Percentiles rank a stretch among this genome's conserved stretches.
phyloP scores from a whole-genome alignment of 2,113 vertebrate genomes.

The Mormyrus iriodes region DNA sequence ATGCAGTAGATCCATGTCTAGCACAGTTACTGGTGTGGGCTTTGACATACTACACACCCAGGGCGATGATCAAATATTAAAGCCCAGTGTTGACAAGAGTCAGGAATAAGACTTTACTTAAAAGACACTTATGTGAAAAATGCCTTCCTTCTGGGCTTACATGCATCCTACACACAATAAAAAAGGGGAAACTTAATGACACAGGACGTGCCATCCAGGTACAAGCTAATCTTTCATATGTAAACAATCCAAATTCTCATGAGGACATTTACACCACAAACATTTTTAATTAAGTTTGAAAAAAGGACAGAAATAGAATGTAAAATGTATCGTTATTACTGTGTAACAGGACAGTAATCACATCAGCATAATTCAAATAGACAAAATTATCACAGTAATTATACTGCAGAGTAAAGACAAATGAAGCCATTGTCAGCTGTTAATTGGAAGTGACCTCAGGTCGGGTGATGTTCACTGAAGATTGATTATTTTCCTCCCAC shows the following conservation, averaged over 20 bases:
- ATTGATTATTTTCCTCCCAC: conserved; percentile 31
- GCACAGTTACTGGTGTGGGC: background rate
- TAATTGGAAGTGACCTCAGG: conserved; percentile 42
- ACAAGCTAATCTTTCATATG: background rate
- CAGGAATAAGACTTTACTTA: background rate
- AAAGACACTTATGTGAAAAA: background rate
- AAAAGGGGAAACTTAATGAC: no score
- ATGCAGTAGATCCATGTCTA: background rate
- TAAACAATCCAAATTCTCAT: background rate
- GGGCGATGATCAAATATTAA: background rate
- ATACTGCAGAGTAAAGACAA: conserved; percentile 35
- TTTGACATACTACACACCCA: background rate
- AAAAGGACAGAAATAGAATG: background rate
- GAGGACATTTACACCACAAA: background rate
- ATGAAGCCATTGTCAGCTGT: conserved; percentile 29
- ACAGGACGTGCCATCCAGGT: background rate
- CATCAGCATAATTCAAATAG: conserved; percentile 50
- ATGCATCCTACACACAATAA: background rate
- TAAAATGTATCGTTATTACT: background rate
- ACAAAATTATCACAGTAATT: conserved; percentile 43
- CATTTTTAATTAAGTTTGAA: background rate
- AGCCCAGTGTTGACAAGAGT: background rate
- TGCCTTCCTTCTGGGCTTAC: background rate
- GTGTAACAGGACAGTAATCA: background rate
- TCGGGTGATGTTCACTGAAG: conserved; percentile 21